These are phyloP conservation scores for Eulithis testata DNA, from an alignment of 2,888 invertebrate species.

Conservation along the genomic window DNA sequence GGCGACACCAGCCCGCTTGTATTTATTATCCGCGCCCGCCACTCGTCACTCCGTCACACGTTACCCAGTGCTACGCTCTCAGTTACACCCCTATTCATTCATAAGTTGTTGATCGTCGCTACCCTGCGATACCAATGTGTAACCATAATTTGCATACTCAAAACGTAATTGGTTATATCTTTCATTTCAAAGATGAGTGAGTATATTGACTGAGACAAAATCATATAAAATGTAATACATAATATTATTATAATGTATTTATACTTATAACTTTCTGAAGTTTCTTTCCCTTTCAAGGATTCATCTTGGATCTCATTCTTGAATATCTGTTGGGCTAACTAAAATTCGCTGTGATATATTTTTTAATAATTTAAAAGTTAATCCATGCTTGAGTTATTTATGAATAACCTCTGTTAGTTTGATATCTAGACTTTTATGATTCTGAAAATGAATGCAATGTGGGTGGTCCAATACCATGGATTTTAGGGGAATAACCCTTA, in stretches of 20 bases:
- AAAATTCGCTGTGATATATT: slow-evolving; percentile 83
- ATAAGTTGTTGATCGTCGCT: slow-evolving; percentile 50
- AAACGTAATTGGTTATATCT: slow-evolving; percentile 38
- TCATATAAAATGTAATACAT: slow-evolving; percentile 49
- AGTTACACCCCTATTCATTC: slow-evolving; percentile 31
- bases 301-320: slow-evolving; percentile 46
- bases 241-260: slow-evolving; percentile 39
- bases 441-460: slow-evolving; percentile 57
- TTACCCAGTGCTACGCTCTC: slow-evolving; percentile 44
- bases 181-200: slow-evolving; percentile 44
- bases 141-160: slow-evolving; percentile 22
- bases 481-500: slow-evolving; percentile 3
- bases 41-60: slow-evolving; percentile 42
- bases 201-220: slow-evolving; percentile 57
- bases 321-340: slow-evolving; percentile 69
- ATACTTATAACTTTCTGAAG: slow-evolving; percentile 43
- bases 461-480: slow-evolving; percentile 64
- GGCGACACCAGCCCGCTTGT: slow-evolving; percentile 32
- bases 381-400: slow-evolving; percentile 61
- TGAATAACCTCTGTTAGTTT: slow-evolving; percentile 60
- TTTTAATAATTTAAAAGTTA: slow-evolving; percentile 72
- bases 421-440: slow-evolving; percentile 60
- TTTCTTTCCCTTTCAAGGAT: slow-evolving; percentile 42
- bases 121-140: slow-evolving; percentile 46
- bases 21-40: slow-evolving; percentile 46